phyloP scores from a whole-genome alignment of 2,888 invertebrate genomes.

The Hypomecis atomaria region DNA sequence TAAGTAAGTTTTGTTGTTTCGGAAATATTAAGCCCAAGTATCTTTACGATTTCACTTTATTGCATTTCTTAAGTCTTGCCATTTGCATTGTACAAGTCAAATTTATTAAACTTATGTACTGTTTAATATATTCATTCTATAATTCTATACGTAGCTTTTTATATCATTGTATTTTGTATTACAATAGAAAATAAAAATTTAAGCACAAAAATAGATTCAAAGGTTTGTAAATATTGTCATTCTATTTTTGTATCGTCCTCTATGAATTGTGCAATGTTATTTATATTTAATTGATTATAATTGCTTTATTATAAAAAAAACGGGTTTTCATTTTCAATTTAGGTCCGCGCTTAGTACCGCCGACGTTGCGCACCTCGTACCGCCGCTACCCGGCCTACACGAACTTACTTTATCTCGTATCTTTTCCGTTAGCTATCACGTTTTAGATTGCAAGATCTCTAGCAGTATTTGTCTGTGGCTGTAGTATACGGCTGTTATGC shows the following conservation, averaged over 20 bases:
- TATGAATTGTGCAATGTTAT: conserved; percentile 53
- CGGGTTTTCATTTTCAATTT: not conserved
- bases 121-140: not conserved
- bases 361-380: too few species aligned
- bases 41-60: too few species aligned
- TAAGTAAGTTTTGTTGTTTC: too few species aligned
- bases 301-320: conserved; percentile 54
- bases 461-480: too few species aligned
- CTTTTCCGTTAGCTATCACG: too few species aligned
- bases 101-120: not conserved
- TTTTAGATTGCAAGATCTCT: too few species aligned
- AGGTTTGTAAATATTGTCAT: conserved; percentile 52
- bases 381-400: too few species aligned
- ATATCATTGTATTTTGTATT: not conserved
- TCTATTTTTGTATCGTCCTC: conserved; percentile 62
- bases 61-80: conserved; percentile 34
- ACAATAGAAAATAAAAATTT: conserved; percentile 34
- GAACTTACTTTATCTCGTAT: too few species aligned
- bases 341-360: too few species aligned
- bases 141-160: not conserved
- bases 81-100: conserved; percentile 10
- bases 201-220: conserved; percentile 54
- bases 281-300: conserved; percentile 54
- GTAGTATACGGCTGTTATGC: too few species aligned
- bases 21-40: too few species aligned